Evolutionary conservation across 2,888 invertebrate species (phyloP).

Genomic region (Nymphalis c-album): DNA sequence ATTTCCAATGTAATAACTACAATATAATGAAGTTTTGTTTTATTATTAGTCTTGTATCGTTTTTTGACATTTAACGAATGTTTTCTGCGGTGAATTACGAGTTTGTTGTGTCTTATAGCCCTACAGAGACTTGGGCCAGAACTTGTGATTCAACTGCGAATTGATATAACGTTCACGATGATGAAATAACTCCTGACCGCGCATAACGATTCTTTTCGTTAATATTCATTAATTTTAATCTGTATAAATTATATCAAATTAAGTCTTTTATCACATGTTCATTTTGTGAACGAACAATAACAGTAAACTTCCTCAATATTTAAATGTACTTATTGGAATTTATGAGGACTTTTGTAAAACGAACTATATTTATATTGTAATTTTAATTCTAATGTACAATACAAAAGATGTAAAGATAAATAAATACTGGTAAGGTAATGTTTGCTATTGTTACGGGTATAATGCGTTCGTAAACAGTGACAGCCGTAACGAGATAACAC

Average conservation of each 20-base stretch:
- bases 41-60: too few species aligned
- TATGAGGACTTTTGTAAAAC: background rate
- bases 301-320: background rate
- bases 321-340: background rate
- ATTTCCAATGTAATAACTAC: too few species aligned
- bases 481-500: conserved; percentile 3
- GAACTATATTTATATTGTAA: background rate
- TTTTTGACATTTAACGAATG: too few species aligned
- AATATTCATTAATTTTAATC: too few species aligned
- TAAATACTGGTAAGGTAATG: conserved; percentile 5
- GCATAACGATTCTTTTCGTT: too few species aligned
- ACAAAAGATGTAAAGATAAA: conserved; percentile 1
- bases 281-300: background rate
- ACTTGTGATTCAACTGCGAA: too few species aligned
- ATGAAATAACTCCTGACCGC: too few species aligned
- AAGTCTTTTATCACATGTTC: background rate
- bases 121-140: too few species aligned
- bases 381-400: background rate
- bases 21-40: too few species aligned
- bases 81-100: too few species aligned
- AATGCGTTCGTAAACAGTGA: background rate
- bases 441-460: conserved; percentile 1
- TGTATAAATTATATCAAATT: background rate
- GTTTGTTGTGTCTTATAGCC: too few species aligned
- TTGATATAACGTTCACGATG: too few species aligned